Percentiles rank a stretch among this genome's conserved stretches.
These are phyloP conservation scores for Netelia inedita DNA, from an alignment of 2,888 invertebrate species.

Conservation along the genomic window DNA sequence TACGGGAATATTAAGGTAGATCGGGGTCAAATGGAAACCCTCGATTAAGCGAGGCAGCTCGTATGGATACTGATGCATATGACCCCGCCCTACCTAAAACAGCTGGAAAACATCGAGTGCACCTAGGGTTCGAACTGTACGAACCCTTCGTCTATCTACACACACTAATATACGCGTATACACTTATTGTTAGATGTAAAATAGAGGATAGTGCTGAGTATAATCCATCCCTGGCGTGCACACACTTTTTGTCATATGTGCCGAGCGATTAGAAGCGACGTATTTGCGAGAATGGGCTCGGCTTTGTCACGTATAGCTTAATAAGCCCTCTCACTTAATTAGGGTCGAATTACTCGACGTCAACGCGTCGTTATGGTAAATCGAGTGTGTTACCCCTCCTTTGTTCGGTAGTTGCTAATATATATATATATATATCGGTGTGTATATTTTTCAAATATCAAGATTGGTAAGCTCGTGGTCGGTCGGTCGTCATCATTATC, in stretches of 20 bases:
- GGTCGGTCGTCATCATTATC: no score
- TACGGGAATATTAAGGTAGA: no score
- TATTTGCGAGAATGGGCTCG: slow-evolving; percentile 50
- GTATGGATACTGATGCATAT: not conserved
- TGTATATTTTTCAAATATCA: no score
- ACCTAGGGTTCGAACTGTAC: no score
- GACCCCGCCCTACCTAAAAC: not conserved
- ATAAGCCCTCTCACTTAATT: slow-evolving; percentile 58
- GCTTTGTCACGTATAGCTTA: slow-evolving; percentile 21
- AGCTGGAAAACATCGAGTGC: no score
- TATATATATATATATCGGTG: no score
- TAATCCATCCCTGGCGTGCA: slow-evolving; percentile 41
- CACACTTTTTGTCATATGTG: slow-evolving; percentile 50
- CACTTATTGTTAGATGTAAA: slow-evolving; percentile 2
- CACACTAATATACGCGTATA: not conserved
- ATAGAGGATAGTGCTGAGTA: slow-evolving; percentile 38
- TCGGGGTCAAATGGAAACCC: not conserved
- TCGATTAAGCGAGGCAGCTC: not conserved
- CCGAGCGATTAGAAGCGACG: slow-evolving; percentile 52
- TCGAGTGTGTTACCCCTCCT: not conserved
- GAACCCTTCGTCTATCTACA: no score
- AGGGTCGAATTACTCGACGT: slow-evolving; percentile 53
- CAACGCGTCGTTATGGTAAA: slow-evolving; percentile 7
- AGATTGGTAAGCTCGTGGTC: no score
- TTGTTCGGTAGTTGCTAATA: not conserved